Conservation (phyloP, 2,797 vertebrate species). For the Propithecus perrieri region DNA sequence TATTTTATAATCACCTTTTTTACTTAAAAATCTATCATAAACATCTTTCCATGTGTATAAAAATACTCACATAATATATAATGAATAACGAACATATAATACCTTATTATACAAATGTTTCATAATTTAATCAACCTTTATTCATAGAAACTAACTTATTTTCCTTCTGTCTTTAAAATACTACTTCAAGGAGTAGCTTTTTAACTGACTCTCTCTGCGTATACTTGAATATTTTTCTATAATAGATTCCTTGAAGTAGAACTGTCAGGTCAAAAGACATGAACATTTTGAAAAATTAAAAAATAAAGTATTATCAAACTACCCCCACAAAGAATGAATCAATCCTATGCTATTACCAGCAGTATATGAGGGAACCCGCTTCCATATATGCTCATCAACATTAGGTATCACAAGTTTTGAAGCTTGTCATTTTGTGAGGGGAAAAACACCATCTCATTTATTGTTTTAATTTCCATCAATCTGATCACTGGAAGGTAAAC, state of each 20-base stretch:
- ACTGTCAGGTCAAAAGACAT: background rate
- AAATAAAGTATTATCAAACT: background rate
- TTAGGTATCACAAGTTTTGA: background rate
- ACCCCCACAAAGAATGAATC: background rate
- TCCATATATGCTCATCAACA: background rate
- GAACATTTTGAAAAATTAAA: background rate
- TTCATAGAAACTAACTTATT: constrained; percentile 1
- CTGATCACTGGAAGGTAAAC: background rate
- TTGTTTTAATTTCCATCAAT: constrained; percentile 8
- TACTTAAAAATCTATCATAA: background rate
- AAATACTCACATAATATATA: background rate
- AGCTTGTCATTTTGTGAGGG: background rate
- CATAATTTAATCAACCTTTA: background rate
- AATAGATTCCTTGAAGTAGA: background rate
- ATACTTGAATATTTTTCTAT: background rate
- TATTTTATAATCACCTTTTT: background rate
- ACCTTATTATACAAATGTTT: background rate
- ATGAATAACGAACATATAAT: background rate
- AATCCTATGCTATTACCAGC: background rate
- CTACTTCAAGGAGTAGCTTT: background rate
- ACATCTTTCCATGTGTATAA: background rate
- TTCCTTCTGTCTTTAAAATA: background rate
- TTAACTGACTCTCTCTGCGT: background rate
- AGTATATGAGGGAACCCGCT: background rate
- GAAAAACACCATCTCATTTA: background rate